A percentile compares a stretch with the other conserved stretches of the same genome.
Conservation (phyloP, 2,113 vertebrate species). For the Spilogale gracilis region DNA sequence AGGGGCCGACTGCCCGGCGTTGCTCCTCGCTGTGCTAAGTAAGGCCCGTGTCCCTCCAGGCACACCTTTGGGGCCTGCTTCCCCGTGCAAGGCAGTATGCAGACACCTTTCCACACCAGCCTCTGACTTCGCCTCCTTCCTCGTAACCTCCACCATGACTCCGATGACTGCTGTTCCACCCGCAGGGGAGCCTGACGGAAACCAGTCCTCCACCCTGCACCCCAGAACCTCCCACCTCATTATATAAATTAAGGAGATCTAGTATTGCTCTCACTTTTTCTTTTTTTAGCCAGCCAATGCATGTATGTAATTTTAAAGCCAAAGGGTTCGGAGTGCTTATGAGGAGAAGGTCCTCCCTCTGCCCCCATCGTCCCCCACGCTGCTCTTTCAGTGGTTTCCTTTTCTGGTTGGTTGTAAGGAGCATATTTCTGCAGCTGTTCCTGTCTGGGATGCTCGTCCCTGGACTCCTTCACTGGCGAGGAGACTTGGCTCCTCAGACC, state of each 20-base stretch:
- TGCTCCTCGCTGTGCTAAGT: fast-evolving
- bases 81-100: fast-evolving
- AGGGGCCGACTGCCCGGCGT: fast-evolving
- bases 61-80: fast-evolving
- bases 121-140: fast-evolving
- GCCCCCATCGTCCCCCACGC: fast-evolving
- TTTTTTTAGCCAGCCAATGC: not conserved
- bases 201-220: fast-evolving
- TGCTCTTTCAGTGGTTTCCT: not conserved
- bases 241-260: not conserved
- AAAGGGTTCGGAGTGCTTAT: fast-evolving
- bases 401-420: not conserved
- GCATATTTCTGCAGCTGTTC: too few species aligned
- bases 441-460: not conserved
- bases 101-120: not conserved
- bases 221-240: not conserved
- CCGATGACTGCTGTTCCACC: fast-evolving
- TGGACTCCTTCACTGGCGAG: too few species aligned
- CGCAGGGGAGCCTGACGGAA: fast-evolving
- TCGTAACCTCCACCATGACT: not conserved
- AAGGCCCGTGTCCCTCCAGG: fast-evolving
- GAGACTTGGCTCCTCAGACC: not conserved
- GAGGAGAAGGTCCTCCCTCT: fast-evolving
- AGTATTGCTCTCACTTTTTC: not conserved
- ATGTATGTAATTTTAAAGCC: not conserved